phyloP scores from a whole-genome alignment of 2,113 vertebrate species.

The Poeciliopsis turrubarensis region DNA sequence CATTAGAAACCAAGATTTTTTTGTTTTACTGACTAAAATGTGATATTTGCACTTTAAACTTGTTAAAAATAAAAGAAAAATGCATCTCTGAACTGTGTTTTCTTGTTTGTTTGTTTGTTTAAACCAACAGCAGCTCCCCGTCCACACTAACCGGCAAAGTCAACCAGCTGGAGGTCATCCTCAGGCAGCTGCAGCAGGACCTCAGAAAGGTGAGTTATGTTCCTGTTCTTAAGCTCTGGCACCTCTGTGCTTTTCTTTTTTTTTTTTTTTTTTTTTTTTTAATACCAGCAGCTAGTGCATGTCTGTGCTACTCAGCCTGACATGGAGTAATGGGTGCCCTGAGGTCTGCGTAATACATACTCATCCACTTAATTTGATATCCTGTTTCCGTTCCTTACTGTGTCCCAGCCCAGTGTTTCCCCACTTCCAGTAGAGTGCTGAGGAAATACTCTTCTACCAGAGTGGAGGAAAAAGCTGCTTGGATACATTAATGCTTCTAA shows the following conservation, averaged over 20 bases:
- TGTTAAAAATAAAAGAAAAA: neutral
- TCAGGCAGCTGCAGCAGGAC: constrained; percentile 93
- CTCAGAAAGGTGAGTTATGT: constrained; percentile 86
- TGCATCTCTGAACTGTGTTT: neutral
- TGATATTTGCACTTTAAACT: neutral
- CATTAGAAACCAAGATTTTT: neutral
- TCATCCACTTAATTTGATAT: constrained; percentile 69
- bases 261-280: neutral
- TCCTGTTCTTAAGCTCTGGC: constrained; percentile 7
- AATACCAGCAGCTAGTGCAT: constrained; percentile 13
- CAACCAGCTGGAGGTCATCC: constrained; percentile 94
- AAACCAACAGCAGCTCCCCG: constrained; percentile 72
- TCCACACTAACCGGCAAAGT: constrained; percentile 96
- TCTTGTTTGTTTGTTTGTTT: neutral
- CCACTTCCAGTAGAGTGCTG: constrained; percentile 57
- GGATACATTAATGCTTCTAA: constrained; percentile 55
- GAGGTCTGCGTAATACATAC: constrained; percentile 59
- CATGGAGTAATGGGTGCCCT: constrained; percentile 49
- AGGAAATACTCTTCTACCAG: constrained; percentile 62
- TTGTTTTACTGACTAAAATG: neutral
- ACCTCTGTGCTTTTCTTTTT: constrained; percentile 7
- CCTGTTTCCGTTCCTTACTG: constrained; percentile 70
- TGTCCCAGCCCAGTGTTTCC: constrained; percentile 49
- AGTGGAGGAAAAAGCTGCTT: constrained; percentile 46
- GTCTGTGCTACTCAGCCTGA: constrained; percentile 40